Conservation (phyloP, 92 coral and sea anemone genomes). For the Phenganax subtilis region DNA sequence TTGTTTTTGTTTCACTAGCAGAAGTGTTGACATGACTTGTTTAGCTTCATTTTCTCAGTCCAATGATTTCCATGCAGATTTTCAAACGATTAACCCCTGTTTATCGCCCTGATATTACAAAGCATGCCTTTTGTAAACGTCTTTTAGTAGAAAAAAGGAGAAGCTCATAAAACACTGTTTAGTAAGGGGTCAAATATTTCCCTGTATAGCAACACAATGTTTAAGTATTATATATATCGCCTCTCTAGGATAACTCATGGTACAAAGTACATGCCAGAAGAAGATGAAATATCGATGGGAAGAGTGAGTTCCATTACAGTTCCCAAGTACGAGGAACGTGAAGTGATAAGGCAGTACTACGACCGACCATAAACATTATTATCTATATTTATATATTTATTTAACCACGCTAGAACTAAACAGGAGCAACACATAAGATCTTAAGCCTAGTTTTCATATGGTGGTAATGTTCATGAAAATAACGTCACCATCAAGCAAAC, state of each 20-base stretch:
- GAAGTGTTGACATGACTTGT: no score
- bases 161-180: no score
- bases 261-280: not conserved
- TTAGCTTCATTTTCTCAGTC: no score
- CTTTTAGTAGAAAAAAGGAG: no score
- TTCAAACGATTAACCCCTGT: no score
- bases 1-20: no score
- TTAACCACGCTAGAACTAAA: not conserved
- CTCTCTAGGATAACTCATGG: not conserved
- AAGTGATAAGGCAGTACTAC: not conserved
- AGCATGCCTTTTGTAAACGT: no score
- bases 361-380: not conserved
- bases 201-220: not conserved
- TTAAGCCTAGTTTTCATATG: no score
- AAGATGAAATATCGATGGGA: conserved; percentile 8
- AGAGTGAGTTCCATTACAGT: not conserved
- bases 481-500: no score
- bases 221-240: not conserved
- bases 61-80: no score
- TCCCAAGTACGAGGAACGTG: conserved; percentile 5
- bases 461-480: no score
- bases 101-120: no score
- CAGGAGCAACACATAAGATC: not conserved
- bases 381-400: not conserved
- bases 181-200: not conserved